Evolutionary conservation across 2,113 vertebrate species (phyloP).

Genomic region (Pelvicachromis taeniatus): DNA sequence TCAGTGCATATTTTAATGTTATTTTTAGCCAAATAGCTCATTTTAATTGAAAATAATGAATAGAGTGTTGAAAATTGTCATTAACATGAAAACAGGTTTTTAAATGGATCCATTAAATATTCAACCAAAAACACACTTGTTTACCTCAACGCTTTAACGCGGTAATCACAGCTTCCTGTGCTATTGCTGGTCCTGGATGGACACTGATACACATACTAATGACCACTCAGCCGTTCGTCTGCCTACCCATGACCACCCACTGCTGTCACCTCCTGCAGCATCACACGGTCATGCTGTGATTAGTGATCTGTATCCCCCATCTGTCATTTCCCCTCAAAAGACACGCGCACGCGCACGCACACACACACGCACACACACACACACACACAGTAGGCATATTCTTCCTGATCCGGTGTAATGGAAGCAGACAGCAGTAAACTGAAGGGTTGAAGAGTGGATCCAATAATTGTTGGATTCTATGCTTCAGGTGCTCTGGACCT

Average conservation of each 20-base stretch:
- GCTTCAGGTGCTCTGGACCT: slow-evolving; percentile 27
- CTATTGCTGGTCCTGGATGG: neutral
- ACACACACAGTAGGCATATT: neutral
- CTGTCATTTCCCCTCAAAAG: slow-evolving; percentile 25
- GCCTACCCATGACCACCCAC: neutral
- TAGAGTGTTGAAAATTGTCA: neutral
- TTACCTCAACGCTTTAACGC: neutral
- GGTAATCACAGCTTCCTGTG: neutral
- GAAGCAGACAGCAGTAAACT: neutral
- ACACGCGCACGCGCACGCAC: neutral
- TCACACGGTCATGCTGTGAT: slow-evolving; percentile 30
- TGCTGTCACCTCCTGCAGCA: slow-evolving; percentile 36
- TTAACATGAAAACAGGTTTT: neutral
- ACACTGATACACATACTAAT: neutral
- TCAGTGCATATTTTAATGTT: neutral
- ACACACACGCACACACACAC: neutral
- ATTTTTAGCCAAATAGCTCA: neutral
- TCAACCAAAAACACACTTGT: neutral
- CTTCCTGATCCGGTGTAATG: neutral
- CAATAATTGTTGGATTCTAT: slow-evolving; percentile 22
- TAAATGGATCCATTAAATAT: neutral
- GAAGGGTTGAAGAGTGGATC: neutral
- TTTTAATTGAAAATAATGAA: neutral
- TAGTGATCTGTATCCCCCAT: slow-evolving; percentile 33
- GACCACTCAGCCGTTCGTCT: neutral